Conservation (phyloP, 2,113 vertebrate species). For the Callipepla californica region DNA sequence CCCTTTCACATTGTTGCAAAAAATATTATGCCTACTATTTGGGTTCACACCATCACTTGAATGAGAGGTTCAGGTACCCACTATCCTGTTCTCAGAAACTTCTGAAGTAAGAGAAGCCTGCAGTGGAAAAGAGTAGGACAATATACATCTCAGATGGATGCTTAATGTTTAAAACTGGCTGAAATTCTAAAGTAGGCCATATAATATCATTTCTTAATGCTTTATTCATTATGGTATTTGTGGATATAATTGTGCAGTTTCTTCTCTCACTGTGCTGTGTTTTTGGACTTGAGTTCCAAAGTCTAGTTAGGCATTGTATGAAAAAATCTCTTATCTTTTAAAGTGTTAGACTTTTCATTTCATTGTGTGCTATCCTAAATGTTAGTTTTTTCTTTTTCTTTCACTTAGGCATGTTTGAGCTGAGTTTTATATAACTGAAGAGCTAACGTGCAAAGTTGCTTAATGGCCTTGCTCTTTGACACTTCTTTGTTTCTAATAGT, state of each 20-base stretch:
- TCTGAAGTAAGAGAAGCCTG: not conserved
- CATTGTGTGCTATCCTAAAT: not conserved
- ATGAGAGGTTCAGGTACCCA: not conserved
- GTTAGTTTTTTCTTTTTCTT: not conserved
- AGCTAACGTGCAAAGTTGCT: too few species aligned
- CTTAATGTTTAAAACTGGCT: not conserved
- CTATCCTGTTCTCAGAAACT: not conserved
- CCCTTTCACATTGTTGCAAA: not conserved
- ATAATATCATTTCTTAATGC: not conserved
- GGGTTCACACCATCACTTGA: not conserved
- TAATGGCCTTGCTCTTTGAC: not conserved
- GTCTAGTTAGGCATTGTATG: not conserved
- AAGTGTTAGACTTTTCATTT: not conserved
- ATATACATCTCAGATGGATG: not conserved
- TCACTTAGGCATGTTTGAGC: not conserved
- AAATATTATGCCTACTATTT: not conserved
- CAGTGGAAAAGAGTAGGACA: not conserved
- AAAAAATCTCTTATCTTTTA: not conserved
- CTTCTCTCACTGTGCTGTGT: not conserved
- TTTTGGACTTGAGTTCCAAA: not conserved
- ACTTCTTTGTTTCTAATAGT: not conserved
- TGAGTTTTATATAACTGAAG: not conserved
- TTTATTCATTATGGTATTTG: not conserved
- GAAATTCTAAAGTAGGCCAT: not conserved
- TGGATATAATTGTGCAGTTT: not conserved